Percentiles rank a stretch among this genome's conserved stretches.
Evolutionary conservation across 92 coral and sea anemone species (phyloP).

Genomic region (Zoanthus solanderi): DNA sequence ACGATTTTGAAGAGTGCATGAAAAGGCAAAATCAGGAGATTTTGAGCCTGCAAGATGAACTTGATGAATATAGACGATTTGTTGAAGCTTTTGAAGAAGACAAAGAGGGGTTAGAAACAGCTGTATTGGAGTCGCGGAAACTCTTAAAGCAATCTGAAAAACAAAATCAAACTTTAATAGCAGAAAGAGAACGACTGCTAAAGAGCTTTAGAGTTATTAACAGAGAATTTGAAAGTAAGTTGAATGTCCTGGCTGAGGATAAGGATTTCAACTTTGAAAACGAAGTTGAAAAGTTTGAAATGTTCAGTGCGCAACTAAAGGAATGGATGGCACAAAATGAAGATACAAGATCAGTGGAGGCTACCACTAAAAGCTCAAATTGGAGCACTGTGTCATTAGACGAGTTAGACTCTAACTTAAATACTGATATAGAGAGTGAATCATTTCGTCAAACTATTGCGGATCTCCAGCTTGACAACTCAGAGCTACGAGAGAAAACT

Average conservation of each 20-base stretch:
- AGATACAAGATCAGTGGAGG: slow-evolving; percentile 6
- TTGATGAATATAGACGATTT: slow-evolving; percentile 78
- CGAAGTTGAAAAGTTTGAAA: slow-evolving; percentile 64
- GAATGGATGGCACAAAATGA: slow-evolving; percentile 65
- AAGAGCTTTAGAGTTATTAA: slow-evolving; percentile 64
- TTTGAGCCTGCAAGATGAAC: slow-evolving; percentile 66
- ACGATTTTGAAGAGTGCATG: background rate
- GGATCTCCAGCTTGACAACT: slow-evolving; percentile 76
- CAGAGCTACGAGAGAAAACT: slow-evolving; percentile 78
- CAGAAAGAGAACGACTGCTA: slow-evolving; percentile 63
- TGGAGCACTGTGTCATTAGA: slow-evolving; percentile 58
- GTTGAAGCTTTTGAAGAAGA: slow-evolving; percentile 88
- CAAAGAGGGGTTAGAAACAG: slow-evolving; percentile 84
- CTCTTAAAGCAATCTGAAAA: slow-evolving; percentile 72
- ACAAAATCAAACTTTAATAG: slow-evolving; percentile 44
- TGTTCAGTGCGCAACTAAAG: slow-evolving; percentile 58
- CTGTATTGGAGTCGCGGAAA: slow-evolving; percentile 79
- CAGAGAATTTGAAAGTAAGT: slow-evolving; percentile 45
- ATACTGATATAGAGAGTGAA: slow-evolving; percentile 44
- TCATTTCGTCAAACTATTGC: slow-evolving; percentile 60
- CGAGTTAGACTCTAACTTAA: slow-evolving; percentile 53
- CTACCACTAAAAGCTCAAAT: background rate
- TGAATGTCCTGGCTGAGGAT: slow-evolving; percentile 31
- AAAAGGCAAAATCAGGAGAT: slow-evolving; percentile 29
- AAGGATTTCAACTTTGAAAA: slow-evolving; percentile 55